A percentile compares a stretch with the other conserved stretches of the same genome.
Conservation (phyloP, 2,113 vertebrate genomes). For the Ageneiosus marmoratus region DNA sequence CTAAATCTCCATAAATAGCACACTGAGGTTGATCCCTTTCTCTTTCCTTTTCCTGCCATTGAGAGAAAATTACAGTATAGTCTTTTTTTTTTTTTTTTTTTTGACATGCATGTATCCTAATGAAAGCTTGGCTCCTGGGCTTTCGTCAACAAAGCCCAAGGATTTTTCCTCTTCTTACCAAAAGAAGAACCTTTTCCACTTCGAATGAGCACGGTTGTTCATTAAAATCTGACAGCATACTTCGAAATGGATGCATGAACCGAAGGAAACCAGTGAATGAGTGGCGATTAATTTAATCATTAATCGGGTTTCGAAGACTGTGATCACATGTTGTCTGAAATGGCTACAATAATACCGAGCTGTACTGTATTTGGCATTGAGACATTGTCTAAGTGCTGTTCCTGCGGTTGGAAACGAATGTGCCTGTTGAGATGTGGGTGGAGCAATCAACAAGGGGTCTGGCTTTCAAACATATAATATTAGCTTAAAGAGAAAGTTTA, state of each 20-base stretch:
- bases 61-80: slow-evolving; percentile 76
- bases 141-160: slow-evolving; percentile 75
- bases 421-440: neutral
- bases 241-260: slow-evolving; percentile 75
- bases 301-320: neutral
- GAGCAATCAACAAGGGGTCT: neutral
- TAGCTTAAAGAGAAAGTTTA: neutral
- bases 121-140: slow-evolving; percentile 80
- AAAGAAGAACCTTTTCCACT: slow-evolving; percentile 81
- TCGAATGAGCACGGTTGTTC: slow-evolving; percentile 79
- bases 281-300: slow-evolving; percentile 68
- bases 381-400: neutral
- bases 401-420: neutral
- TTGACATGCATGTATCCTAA: slow-evolving; percentile 78
- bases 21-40: slow-evolving; percentile 77
- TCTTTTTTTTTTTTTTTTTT: neutral
- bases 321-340: neutral
- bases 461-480: neutral
- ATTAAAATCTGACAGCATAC: slow-evolving; percentile 67
- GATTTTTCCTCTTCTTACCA: slow-evolving; percentile 77
- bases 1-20: slow-evolving; percentile 81
- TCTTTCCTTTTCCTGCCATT: slow-evolving; percentile 68
- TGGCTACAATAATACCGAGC: too few species aligned
- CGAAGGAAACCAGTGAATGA: slow-evolving; percentile 64
- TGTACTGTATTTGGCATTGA: neutral